Evolutionary conservation across 1,140 invertebrate genomes (phyloP), one percentile per base, ranked within the genome.

Genomic region (Adelges cooleyi): DNA sequence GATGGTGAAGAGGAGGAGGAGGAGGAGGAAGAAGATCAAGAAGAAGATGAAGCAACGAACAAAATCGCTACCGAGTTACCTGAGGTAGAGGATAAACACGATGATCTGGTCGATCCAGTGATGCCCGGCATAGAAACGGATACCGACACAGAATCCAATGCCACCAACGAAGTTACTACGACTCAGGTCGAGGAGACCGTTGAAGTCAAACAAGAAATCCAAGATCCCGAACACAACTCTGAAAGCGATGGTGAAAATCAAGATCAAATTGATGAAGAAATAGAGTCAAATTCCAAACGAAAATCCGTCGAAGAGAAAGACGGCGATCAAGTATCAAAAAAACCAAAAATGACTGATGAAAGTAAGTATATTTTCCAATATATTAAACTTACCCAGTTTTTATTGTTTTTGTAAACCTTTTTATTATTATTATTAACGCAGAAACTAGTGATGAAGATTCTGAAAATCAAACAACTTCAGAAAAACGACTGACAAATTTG

Each of bases 401-500:
- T 66, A 23, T 11, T 67, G 13, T 69, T 71, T 65, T 53, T 66
- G 52, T 51, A 59, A 53, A 67, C 56, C 69, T 44, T 38, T 62
- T 50, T 65, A 23, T 27, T 27, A 53, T 36, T 25, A 46, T 70
- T 72, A 36, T 15, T 23, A 67, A 66, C 67, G 22, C 40, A 69
- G 71, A 67, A 67, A 65, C 40, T 1, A 46, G 29, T 36, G 62
- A 68, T 23, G 52, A 49, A 22, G 66, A 68, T 68, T 36, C 38
- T 54, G 66, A 68, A 40, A 68, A 50, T 65, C 67, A 65, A 71
- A 69, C 66, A 67, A 65, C 54, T 59, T 71, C 56, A 62, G 79
- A 82, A 49, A 78, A 80, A 59, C 86, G 82, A 72, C 77, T 81
- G 59, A 74, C 83, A 20, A 87, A 87, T 73, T 80, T 91, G 70